Base-by-base conservation (phyloP, 2,888 invertebrate species). In the Fissipunctia ypsillon region DNA sequence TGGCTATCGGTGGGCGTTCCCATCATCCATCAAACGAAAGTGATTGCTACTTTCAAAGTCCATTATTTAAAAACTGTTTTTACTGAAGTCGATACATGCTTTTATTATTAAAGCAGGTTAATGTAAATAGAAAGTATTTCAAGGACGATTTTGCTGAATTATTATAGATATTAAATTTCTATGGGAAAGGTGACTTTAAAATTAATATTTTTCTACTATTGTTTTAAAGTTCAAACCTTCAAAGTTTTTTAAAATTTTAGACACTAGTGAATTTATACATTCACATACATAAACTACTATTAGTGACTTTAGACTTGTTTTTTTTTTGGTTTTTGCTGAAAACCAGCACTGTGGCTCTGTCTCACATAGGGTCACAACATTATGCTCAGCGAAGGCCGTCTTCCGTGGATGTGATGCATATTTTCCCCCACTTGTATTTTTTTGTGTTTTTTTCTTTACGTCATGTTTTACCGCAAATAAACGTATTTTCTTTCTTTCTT, bases 41-140 rank as follows among this genome's bases (percentile, higher is more conserved):
- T 82, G 85, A 82, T 75, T 82, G 64, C 75, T 69, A 75, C 63
- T 76, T 81, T 84, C 41, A 60, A 76, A 71, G 84, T 75, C 54
- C 67, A 60, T 78, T 71, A 60, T 78, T 71, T 59, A 69, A 73
- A 72, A 67, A 43, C 38, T 38, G 28, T 78, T 84, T 81, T 66
- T 52, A 50, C 57, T 70, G 35, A 61, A 69, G 3, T 56, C 19
- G 19, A 69, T 70, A 57, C 31, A 63, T 41, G 25, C 65, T 81
- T 73, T 72, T 73, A 69, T 72, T 73, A 77, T 57, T 60, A 25
- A 73, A 69, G 61, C 63, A 48, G 38, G 48, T 50, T 25, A 75
- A 65, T 56, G n/a, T 6, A 25, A 43, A 10, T 19, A 22, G 10
- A 48, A 59, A 35, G 1, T 60, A 43, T 60, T 72, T 48, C 3